Evolutionary conservation across 1,140 invertebrate species (phyloP), one percentile per base, ranked within the genome.

Genomic region (Cydia strobilella): DNA sequence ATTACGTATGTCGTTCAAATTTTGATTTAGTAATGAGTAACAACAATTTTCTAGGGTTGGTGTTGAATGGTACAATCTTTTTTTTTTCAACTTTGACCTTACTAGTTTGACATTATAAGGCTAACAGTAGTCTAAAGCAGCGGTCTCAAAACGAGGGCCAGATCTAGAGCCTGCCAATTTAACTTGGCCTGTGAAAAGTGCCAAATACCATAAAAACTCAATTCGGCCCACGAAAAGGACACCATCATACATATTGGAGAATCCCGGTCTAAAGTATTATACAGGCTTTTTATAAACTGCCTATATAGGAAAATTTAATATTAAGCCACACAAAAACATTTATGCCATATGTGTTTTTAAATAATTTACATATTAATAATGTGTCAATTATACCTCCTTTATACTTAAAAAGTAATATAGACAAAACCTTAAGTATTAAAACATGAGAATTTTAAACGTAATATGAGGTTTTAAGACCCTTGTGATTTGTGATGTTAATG

Each of bases 401-500:
- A 48, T 15, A 15, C 45, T 48, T 48, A 1, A 15, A 48, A 48
- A 15, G 0, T 15, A 45, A 7, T 35, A 35, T 35, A 35, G 31
- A 35, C 31, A 13, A 15, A 45, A 45, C 4, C 3, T 15, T 48
- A 13, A 45, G 0, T 5, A 51, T 3, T 18, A 51, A 51, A 51
- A 51, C 0, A 51, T 2, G 3, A 51, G 5, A 18, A 6, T n/a
- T 18, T n/a, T 51, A 6, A 51, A 51, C 7, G 6, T 7, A n/a
- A 18, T 51, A n/a, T 18, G 15, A 51, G 15, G n/a, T 51, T n/a
- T 13, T n/a, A 51, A 51, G 4, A 51, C 6, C 48, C n/a, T 51
- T 51, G 48, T n/a, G n/a, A n/a, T n/a, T n/a, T n/a, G n/a, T 51
- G 48, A 51, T 51, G 48, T 51, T 51, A 18, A 51, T 51, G n/a